These are phyloP conservation scores for Nebria brevicollis DNA, from an alignment of 2,888 invertebrate genomes.

Conservation along the genomic window DNA sequence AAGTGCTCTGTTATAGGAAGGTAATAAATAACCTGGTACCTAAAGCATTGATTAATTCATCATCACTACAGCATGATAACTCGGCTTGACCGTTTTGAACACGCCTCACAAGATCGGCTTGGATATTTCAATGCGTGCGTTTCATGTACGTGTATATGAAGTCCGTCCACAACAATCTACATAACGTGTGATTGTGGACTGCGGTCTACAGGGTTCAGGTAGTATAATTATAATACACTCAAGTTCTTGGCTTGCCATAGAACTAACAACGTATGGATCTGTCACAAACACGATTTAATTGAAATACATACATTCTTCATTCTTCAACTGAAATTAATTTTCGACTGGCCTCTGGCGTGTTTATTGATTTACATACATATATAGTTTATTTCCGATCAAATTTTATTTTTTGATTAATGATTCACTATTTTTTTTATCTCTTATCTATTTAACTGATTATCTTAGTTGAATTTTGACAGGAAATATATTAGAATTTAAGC, in stretches of 20 bases:
- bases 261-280: background rate
- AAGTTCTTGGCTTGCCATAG: background rate
- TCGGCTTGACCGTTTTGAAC: constrained; percentile 24
- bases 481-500: too few relatives aligned
- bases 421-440: too few relatives aligned
- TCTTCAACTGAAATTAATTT: too few relatives aligned
- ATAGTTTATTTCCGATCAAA: too few relatives aligned
- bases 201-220: background rate
- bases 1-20: background rate
- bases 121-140: background rate
- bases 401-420: too few relatives aligned
- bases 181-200: constrained; percentile 13
- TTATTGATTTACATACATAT: too few relatives aligned
- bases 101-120: constrained; percentile 4
- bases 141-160: background rate
- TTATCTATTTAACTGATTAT: too few relatives aligned
- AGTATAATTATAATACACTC: background rate
- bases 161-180: constrained; percentile 16
- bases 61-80: constrained; percentile 28
- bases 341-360: too few relatives aligned
- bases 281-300: background rate
- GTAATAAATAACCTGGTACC: constrained; percentile 33
- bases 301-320: too few relatives aligned
- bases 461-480: too few relatives aligned
- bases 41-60: constrained; percentile 37